These are phyloP conservation scores for Archips xylosteana DNA, from an alignment of 2,888 invertebrate species.

Conservation along the genomic window DNA sequence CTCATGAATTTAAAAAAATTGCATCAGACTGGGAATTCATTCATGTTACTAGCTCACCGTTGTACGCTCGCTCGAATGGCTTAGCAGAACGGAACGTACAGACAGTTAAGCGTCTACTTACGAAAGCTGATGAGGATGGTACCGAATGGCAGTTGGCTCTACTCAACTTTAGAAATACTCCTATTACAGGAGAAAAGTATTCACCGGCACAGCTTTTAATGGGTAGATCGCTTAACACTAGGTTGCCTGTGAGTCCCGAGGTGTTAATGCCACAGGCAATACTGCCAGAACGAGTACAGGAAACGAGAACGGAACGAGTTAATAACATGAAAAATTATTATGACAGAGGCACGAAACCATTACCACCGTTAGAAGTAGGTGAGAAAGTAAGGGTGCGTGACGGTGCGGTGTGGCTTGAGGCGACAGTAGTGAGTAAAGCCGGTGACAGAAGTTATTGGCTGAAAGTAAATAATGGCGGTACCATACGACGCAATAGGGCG, in stretches of 20 bases:
- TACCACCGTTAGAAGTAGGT: too few species aligned
- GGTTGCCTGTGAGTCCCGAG: background rate
- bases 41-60: constrained; percentile 19
- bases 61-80: constrained; percentile 38
- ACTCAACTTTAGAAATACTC: constrained; percentile 43
- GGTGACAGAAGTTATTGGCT: too few species aligned
- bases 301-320: too few species aligned
- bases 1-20: background rate
- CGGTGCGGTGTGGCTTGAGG: too few species aligned
- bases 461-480: too few species aligned
- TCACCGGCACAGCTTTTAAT: constrained; percentile 13
- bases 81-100: constrained; percentile 40
- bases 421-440: too few species aligned
- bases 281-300: too few species aligned
- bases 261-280: too few species aligned
- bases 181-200: constrained; percentile 24
- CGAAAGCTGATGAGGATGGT: constrained; percentile 31
- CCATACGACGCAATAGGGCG: too few species aligned
- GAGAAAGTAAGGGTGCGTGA: too few species aligned
- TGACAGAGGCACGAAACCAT: too few species aligned
- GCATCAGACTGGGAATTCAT: background rate
- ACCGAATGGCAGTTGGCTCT: constrained; percentile 43
- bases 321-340: too few species aligned
- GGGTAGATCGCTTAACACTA: background rate
- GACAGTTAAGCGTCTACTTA: constrained; percentile 35